These are phyloP conservation scores for Semicossyphus pulcher DNA, from an alignment of 2,113 vertebrate genomes.

Conservation along the genomic window DNA sequence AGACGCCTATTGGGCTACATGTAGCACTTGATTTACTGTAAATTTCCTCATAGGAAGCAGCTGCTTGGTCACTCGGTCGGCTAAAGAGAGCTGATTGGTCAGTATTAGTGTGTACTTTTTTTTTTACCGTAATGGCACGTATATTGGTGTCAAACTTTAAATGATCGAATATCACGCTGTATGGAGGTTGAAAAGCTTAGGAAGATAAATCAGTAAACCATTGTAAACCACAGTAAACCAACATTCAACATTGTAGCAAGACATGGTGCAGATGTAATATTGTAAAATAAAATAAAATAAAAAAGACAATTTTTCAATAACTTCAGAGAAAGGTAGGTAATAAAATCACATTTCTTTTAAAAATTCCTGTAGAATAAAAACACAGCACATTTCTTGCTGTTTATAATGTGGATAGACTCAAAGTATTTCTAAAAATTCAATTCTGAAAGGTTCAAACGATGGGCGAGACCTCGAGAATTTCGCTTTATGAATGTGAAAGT, in stretches of 20 bases:
- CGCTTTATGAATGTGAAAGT: too few relatives aligned
- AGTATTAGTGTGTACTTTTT: not conserved
- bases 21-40: not conserved
- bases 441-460: too few relatives aligned
- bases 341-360: too few relatives aligned
- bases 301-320: too few relatives aligned
- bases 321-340: too few relatives aligned
- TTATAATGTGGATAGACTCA: too few relatives aligned
- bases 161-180: not conserved
- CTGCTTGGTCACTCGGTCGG: not conserved
- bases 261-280: too few relatives aligned
- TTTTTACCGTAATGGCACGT: slow-evolving; percentile 56
- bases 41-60: not conserved
- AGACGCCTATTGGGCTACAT: not conserved
- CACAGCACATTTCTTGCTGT: too few relatives aligned
- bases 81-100: slow-evolving; percentile 45
- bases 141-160: not conserved
- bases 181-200: not conserved
- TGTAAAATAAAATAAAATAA: too few relatives aligned
- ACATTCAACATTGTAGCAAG: not conserved
- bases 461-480: too few relatives aligned
- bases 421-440: too few relatives aligned
- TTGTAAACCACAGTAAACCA: not conserved
- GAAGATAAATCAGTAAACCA: rapidly evolving
- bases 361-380: too few relatives aligned